Evolutionary conservation across 2,797 vertebrate species (phyloP), one percentile per base, ranked within the genome.

Genomic region (Rhinophrynus dorsalis): DNA sequence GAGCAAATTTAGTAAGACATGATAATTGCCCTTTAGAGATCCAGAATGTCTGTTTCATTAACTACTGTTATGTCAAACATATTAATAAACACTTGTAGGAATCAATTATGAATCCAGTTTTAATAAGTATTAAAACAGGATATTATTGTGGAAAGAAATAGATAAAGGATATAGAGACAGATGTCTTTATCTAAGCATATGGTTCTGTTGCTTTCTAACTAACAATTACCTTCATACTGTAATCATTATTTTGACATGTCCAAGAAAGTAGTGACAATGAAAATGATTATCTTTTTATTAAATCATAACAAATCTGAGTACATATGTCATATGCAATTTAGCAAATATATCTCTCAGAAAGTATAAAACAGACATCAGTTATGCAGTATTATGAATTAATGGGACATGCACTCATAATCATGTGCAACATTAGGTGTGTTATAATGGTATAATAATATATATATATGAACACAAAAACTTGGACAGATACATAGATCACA

Each of bases 161-260:
- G 54, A 40, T 30, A 58, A 8, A 32, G 33, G 20, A 18, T 51
- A 60, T 52, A 42, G 38, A 66, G 38, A 11, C 69, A 73, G 62
- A 73, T 73, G 61, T 73, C 61, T 66, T 45, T 44, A 26, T 44
- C 24, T 30, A 48, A 58, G 26, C 69, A 73, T 73, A 73, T 73
- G 54, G 55, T 44, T 52, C 27, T 54, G 55, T 35, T 59, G 29
- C 52, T 23, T 50, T 35, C 15, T 40, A 58, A 56, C 18, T 23
- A 66, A 66, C 57, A 35, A 42, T 30, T 38, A 65, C 62, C 62
- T 59, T 66, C 35, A 73, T 66, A 58, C 40, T 24, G 32, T 44
- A 58, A 58, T 66, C 59, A 73, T 73, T 73, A 66, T 66, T 73
- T 66, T 73, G 52, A 66, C 54, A 52, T 33, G 37, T 51, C 54